Percentiles rank a stretch among this genome's conserved stretches.
These are phyloP conservation scores for Erythrocebus patas DNA, from an alignment of 2,113 vertebrate species.

Conservation along the genomic window DNA sequence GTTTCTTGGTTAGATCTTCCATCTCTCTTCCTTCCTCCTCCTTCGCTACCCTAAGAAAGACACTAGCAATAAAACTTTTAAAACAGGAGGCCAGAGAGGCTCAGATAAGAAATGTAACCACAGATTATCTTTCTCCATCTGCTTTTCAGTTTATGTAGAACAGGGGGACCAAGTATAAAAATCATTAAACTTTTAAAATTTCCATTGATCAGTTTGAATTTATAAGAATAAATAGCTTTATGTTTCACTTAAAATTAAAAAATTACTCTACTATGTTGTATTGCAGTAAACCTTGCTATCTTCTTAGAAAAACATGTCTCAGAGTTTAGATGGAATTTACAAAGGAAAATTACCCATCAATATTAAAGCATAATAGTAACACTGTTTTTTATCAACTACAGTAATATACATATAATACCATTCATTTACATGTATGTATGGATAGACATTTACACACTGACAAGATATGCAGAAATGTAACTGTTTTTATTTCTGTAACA, in stretches of 20 bases:
- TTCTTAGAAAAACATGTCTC: not conserved
- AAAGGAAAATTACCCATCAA: not conserved
- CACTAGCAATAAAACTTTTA: not conserved
- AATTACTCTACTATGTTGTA: not conserved
- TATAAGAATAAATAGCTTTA: not conserved
- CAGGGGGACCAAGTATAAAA: not conserved
- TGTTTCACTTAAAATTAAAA: not conserved
- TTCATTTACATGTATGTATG: not conserved
- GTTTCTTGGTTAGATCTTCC: not conserved
- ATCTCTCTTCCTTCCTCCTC: not conserved
- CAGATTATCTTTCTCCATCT: not conserved
- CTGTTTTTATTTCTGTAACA: not conserved
- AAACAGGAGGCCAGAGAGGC: not conserved
- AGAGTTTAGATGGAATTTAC: conserved; percentile 7
- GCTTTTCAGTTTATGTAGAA: not conserved
- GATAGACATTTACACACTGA: not conserved
- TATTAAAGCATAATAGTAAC: not conserved
- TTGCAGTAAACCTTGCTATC: not conserved
- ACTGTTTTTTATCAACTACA: not conserved
- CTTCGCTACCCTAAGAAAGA: not conserved
- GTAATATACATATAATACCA: not conserved
- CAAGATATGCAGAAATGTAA: not conserved
- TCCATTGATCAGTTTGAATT: not conserved
- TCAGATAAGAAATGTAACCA: not conserved
- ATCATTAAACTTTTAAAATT: not conserved